Evolutionary conservation across 2,113 vertebrate genomes (phyloP).

Genomic region (Rana temporaria): DNA sequence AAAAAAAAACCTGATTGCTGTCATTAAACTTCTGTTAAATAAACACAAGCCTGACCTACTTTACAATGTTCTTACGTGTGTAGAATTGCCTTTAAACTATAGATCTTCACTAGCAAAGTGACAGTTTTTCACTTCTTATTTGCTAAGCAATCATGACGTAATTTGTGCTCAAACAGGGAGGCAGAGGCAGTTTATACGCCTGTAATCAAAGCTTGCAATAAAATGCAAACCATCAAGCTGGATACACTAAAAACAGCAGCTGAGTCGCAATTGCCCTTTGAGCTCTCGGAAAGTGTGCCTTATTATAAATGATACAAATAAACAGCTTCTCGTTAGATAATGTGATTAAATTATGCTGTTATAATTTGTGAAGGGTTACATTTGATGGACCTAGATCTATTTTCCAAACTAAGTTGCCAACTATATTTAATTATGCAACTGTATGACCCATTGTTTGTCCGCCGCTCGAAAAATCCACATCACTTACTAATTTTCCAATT

Average conservation of each 20-base stretch:
- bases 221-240: constrained; percentile 5
- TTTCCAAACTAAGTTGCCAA: too few species aligned
- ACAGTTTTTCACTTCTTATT: neutral
- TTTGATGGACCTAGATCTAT: too few species aligned
- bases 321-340: neutral
- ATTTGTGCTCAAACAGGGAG: constrained; percentile 45
- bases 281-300: constrained; percentile 5
- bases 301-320: constrained; percentile 7
- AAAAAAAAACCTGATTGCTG: too few species aligned
- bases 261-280: constrained; percentile 28
- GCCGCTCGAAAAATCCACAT: too few species aligned
- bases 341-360: neutral
- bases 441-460: too few species aligned
- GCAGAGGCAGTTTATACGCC: constrained; percentile 11
- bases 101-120: neutral
- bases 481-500: too few species aligned
- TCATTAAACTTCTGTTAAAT: too few species aligned
- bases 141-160: constrained; percentile 6
- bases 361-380: neutral
- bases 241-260: constrained; percentile 1
- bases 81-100: too few species aligned
- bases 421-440: too few species aligned
- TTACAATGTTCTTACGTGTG: too few species aligned
- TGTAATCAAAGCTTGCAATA: constrained; percentile 26
- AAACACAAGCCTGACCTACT: too few species aligned